These are phyloP conservation scores for Horisme vitalbata DNA, from an alignment of 2,888 invertebrate genomes.

Conservation along the genomic window DNA sequence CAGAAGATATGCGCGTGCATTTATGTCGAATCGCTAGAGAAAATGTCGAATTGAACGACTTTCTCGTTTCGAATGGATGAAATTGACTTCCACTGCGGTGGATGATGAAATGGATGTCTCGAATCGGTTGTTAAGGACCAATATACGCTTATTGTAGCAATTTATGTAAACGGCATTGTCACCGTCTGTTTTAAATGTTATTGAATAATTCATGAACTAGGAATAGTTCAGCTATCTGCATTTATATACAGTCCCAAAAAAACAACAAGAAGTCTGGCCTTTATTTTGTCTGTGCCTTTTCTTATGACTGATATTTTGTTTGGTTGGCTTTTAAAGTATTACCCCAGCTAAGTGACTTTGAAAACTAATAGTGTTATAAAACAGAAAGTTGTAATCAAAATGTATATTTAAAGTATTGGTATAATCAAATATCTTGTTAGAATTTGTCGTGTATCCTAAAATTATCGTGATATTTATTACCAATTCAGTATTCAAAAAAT, in stretches of 20 bases:
- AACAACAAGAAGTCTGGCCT: too few species aligned
- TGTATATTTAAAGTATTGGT: too few species aligned
- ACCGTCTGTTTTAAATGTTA: slow-evolving; percentile 6
- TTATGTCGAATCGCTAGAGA: slow-evolving; percentile 83
- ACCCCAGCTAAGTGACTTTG: too few species aligned
- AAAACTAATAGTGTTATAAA: too few species aligned
- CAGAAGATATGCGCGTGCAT: slow-evolving; percentile 85
- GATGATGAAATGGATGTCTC: slow-evolving; percentile 21
- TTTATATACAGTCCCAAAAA: too few species aligned
- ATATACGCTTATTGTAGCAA: slow-evolving; percentile 28
- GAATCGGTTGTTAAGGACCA: slow-evolving; percentile 28
- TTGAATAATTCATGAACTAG: slow-evolving; percentile 7
- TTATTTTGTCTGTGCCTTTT: too few species aligned
- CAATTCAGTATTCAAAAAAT: slow-evolving; percentile 31
- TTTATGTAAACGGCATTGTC: slow-evolving; percentile 16
- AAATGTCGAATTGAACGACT: slow-evolving; percentile 61
- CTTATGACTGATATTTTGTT: too few species aligned
- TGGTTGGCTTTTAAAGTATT: too few species aligned
- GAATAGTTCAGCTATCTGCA: too few species aligned
- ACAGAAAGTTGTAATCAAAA: too few species aligned
- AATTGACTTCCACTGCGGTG: slow-evolving; percentile 13
- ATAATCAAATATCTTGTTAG: background rate
- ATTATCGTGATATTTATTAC: slow-evolving; percentile 21
- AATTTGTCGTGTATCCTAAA: slow-evolving; percentile 1
- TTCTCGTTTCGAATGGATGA: background rate